Base-by-base conservation (phyloP, 2,113 vertebrate genomes). In the Hiodon tergisus region DNA sequence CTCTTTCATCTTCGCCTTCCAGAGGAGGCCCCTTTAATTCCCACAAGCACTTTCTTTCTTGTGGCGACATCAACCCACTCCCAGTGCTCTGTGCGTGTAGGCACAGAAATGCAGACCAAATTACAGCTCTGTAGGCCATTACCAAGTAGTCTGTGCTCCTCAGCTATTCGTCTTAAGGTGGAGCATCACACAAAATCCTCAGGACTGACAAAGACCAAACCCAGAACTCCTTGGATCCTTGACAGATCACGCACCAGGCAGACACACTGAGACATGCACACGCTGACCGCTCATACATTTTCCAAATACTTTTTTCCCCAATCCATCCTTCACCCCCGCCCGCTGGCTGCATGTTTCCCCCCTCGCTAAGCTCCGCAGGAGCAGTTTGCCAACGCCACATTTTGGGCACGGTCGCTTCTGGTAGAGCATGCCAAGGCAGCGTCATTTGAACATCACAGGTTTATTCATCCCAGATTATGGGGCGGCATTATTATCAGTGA, bases 1-100 rank as follows among this genome's bases (percentile, higher is more conserved):
- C 73, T 80, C 47, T 67, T 85, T 86, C 84, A 85, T 88, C 86
- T 86, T 87, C 87, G 84, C 83, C 75, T 89, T 89, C 86, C 88
- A 88, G 79, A 88, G 81, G 78, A 88, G 88, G 86, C 80, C 91
- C 89, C 88, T 90, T 86, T 91, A 88, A 91, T 90, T 91, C 91
- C 89, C 89, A 82, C 75, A 75, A 73, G 79, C 81, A 78, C 82
- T 82, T 81, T 85, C 88, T 92, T 90, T 91, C 86, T 91, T 91
- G 91, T 91, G 91, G 89, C 72, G 58, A 54, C 77, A 72, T 67
- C 54, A 79, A 74, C 68, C 84, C 82, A 84, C 84, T 86, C 83
- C 88, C 86, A 77, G 63, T 58, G 80, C 74, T 72, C 71, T 72
- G 57, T 79, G 58, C 75, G 9, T 70, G 72, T 61, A 77, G 14